phyloP scores from a whole-genome alignment of 2,797 vertebrate genomes.

The Epinephelus awoara region DNA sequence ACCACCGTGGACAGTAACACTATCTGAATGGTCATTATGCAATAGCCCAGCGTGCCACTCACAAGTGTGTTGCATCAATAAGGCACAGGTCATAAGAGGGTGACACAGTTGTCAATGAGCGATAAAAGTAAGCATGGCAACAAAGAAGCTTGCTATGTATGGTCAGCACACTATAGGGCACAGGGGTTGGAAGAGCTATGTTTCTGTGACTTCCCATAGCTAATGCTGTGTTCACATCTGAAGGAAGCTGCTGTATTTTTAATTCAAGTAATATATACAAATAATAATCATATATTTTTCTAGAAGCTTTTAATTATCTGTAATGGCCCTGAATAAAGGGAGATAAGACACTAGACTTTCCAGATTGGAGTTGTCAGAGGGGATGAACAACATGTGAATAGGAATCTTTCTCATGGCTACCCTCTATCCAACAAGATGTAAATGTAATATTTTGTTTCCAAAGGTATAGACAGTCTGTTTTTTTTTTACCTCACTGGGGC shows the following conservation, averaged over 20 bases:
- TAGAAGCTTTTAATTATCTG: neutral
- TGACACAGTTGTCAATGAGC: slow-evolving; percentile 23
- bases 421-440: neutral
- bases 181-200: neutral
- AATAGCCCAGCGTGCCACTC: slow-evolving; percentile 33
- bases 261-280: neutral
- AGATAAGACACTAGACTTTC: neutral
- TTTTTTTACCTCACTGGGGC: neutral
- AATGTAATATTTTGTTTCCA: neutral
- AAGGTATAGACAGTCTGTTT: neutral
- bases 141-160: neutral
- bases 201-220: neutral
- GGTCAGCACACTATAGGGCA: neutral
- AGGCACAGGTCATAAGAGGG: slow-evolving; percentile 44
- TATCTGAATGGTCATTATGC: slow-evolving; percentile 59
- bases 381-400: neutral
- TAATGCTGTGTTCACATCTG: neutral
- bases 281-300: neutral
- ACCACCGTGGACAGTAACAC: slow-evolving; percentile 51
- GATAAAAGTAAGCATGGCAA: slow-evolving; percentile 8
- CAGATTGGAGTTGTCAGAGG: neutral
- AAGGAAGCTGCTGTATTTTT: neutral
- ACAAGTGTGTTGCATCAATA: slow-evolving; percentile 40
- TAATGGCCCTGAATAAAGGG: neutral
- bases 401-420: neutral